phyloP scores from a whole-genome alignment of 2,888 invertebrate genomes.

The Rhorus exstirpatorius region DNA sequence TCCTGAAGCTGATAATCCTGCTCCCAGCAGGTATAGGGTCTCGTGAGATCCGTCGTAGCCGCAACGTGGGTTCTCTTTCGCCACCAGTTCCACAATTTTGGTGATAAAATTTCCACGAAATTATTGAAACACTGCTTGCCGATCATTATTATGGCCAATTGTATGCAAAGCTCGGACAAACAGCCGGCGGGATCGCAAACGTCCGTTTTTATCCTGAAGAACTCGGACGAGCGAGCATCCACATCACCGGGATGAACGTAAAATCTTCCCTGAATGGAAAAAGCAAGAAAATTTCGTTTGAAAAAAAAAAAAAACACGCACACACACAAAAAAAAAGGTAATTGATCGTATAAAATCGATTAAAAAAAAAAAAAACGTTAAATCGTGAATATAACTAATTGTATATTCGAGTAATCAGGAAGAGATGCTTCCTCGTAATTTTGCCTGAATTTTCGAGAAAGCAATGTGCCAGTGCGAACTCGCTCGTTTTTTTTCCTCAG shows the following conservation, averaged over 20 bases:
- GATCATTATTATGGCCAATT: constrained; percentile 97
- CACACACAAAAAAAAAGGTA: too few species aligned
- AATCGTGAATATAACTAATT: background rate
- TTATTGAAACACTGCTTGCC: constrained; percentile 98
- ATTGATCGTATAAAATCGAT: background rate
- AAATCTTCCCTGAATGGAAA: constrained; percentile 91
- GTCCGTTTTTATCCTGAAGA: constrained; percentile 93
- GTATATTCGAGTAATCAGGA: too few species aligned
- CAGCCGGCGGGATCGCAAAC: constrained; percentile 98
- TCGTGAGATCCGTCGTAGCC: constrained; percentile 91
- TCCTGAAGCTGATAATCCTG: constrained; percentile 97
- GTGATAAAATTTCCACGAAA: constrained; percentile 95
- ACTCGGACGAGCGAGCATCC: constrained; percentile 91
- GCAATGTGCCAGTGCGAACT: too few species aligned
- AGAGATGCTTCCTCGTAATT: too few species aligned
- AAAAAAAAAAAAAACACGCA: constrained; percentile 4
- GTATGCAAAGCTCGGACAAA: constrained; percentile 96
- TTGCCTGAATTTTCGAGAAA: too few species aligned
- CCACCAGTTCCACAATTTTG: constrained; percentile 97
- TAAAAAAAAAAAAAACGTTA: background rate
- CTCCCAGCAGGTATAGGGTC: constrained; percentile 95
- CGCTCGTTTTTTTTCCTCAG: too few species aligned
- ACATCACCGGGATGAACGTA: constrained; percentile 95
- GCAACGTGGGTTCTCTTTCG: constrained; percentile 92
- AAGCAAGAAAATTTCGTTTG: constrained; percentile 6